These are phyloP conservation scores for Scaptomyza flava DNA, from an alignment of 2,888 invertebrate genomes.

Conservation along the genomic window DNA sequence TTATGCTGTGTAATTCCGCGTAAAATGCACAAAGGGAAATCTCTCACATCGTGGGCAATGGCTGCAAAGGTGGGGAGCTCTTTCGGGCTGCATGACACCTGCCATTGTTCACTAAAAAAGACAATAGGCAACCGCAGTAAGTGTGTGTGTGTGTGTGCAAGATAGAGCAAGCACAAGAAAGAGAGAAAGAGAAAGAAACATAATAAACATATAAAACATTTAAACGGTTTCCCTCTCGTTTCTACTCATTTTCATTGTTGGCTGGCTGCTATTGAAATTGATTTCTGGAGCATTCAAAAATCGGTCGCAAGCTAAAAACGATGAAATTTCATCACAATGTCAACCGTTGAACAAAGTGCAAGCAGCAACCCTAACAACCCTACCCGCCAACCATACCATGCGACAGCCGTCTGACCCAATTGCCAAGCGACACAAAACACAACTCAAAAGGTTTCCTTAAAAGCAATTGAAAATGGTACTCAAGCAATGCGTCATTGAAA, in stretches of 20 bases:
- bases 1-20: constrained; percentile 76
- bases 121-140: constrained; percentile 57
- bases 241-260: constrained; percentile 25
- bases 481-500: constrained; percentile 8
- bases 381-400: neutral
- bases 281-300: constrained; percentile 49
- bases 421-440: constrained; percentile 31
- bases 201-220: constrained; percentile 44
- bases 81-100: constrained; percentile 67
- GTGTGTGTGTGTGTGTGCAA: neutral
- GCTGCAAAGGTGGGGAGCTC: neutral
- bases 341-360: constrained; percentile 26
- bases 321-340: constrained; percentile 41
- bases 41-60: constrained; percentile 19
- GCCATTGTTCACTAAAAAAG: constrained; percentile 67
- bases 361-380: constrained; percentile 2
- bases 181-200: constrained; percentile 5
- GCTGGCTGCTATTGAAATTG: constrained; percentile 40
- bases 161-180: neutral
- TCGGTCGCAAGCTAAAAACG: constrained; percentile 18
- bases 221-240: constrained; percentile 18
- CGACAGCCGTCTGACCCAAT: constrained; percentile 31
- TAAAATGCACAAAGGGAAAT: constrained; percentile 77
- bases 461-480: constrained; percentile 15
- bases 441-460: constrained; percentile 16